Conservation (phyloP, 2,113 vertebrate species). For the Pterophyllum scalare region DNA sequence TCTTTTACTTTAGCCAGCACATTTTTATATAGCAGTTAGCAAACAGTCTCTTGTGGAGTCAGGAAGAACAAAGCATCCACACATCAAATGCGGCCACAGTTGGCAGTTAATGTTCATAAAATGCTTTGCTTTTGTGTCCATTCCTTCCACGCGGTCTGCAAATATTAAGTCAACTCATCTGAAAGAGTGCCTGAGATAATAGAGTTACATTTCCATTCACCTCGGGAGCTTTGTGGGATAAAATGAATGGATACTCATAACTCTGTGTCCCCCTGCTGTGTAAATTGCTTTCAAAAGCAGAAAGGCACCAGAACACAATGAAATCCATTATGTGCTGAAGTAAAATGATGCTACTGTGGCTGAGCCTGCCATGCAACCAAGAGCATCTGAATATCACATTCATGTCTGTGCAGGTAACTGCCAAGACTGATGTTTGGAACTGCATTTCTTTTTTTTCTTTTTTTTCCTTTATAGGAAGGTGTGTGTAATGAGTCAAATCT, state of each 20-base stretch:
- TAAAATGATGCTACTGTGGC: neutral
- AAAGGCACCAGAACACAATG: conserved; percentile 10
- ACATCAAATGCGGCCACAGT: conserved; percentile 23
- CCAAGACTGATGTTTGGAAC: neutral
- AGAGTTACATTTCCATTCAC: conserved; percentile 15
- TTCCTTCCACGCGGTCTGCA: conserved; percentile 5
- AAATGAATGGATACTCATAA: neutral
- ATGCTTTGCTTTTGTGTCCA: conserved; percentile 1
- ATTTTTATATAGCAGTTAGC: conserved; percentile 20
- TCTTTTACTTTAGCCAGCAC: neutral
- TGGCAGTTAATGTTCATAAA: conserved; percentile 1
- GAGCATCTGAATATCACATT: conserved; percentile 48
- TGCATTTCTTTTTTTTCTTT: conserved; percentile 15
- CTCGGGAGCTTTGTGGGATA: conserved; percentile 5
- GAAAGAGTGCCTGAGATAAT: conserved; percentile 11
- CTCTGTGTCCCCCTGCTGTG: neutral
- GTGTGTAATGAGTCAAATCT: neutral
- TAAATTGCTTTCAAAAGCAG: conserved; percentile 8
- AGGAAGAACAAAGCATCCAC: conserved; percentile 12
- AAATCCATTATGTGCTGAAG: conserved; percentile 1
- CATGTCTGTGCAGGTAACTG: neutral
- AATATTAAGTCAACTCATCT: conserved; percentile 4
- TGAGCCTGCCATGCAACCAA: conserved; percentile 46
- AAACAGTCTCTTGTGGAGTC: neutral
- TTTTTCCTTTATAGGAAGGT: neutral